Percentiles rank a stretch among this genome's conserved stretches.
Evolutionary conservation across 2,888 invertebrate genomes (phyloP).

Genomic region (Gymnosoma rotundatum): DNA sequence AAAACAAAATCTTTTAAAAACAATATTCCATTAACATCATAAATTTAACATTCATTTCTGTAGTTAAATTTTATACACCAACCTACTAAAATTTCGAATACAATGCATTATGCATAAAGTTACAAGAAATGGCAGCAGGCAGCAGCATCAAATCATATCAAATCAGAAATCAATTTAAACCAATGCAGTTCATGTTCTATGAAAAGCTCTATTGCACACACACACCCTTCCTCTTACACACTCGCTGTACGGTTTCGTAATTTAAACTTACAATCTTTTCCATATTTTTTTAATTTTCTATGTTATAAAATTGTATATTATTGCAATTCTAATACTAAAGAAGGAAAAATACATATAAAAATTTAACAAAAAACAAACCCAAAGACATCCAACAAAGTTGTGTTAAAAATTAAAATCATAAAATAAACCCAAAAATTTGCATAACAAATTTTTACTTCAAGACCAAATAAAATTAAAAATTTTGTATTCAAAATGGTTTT

Average conservation of each 20-base stretch:
- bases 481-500: slow-evolving; percentile 57
- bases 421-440: slow-evolving; percentile 61
- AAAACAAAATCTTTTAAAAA: slow-evolving; percentile 24
- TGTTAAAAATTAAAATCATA: slow-evolving; percentile 43
- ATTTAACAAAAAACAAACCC: slow-evolving; percentile 59
- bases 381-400: slow-evolving; percentile 44
- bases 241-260: neutral
- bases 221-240: neutral
- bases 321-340: slow-evolving; percentile 55
- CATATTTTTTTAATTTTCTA: slow-evolving; percentile 12
- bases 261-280: slow-evolving; percentile 2
- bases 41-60: slow-evolving; percentile 42
- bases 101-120: slow-evolving; percentile 68
- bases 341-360: slow-evolving; percentile 15
- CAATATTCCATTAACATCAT: slow-evolving; percentile 63
- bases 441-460: slow-evolving; percentile 67
- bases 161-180: slow-evolving; percentile 44
- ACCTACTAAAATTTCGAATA: slow-evolving; percentile 45
- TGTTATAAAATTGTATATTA: slow-evolving; percentile 36
- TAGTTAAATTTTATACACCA: slow-evolving; percentile 27
- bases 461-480: slow-evolving; percentile 67
- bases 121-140: slow-evolving; percentile 52
- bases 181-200: slow-evolving; percentile 40
- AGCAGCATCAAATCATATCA: slow-evolving; percentile 43
- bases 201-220: neutral